Conservation (phyloP, 2,888 invertebrate genomes). For the Seira ritae region DNA sequence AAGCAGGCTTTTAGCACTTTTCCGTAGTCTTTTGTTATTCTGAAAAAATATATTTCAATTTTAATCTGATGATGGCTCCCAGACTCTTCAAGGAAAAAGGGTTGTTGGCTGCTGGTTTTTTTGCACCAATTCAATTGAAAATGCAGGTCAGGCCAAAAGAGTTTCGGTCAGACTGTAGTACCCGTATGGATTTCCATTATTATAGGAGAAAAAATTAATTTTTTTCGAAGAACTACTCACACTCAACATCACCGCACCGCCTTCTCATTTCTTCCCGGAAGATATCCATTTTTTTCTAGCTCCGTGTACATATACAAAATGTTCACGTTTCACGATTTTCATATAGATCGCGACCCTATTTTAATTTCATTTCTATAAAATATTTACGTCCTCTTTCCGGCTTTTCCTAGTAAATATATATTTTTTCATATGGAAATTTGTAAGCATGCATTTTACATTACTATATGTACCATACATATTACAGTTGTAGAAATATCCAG, state of each 20-base stretch:
- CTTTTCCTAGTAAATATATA: not conserved
- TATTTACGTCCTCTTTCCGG: not conserved
- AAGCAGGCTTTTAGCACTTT: not conserved
- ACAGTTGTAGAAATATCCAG: too few relatives aligned
- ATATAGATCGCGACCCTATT: not conserved
- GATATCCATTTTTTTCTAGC: not conserved
- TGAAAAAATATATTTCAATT: conserved; percentile 9
- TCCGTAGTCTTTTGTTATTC: not conserved
- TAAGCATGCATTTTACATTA: too few relatives aligned
- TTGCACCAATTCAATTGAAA: not conserved
- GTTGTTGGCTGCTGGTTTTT: not conserved
- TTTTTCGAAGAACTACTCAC: not conserved
- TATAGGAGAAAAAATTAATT: not conserved
- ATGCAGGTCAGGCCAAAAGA: too few relatives aligned
- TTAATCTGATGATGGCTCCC: not conserved
- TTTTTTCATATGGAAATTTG: too few relatives aligned
- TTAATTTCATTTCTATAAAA: not conserved
- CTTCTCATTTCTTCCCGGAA: too few relatives aligned
- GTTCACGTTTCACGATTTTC: not conserved
- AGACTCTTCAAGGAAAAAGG: not conserved
- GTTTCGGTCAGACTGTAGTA: too few relatives aligned
- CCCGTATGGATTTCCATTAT: not conserved
- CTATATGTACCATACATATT: too few relatives aligned
- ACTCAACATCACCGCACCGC: not conserved
- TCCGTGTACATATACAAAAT: not conserved